These are phyloP conservation scores for Hemicordylus capensis DNA, from an alignment of 2,113 vertebrate species.

Conservation along the genomic window DNA sequence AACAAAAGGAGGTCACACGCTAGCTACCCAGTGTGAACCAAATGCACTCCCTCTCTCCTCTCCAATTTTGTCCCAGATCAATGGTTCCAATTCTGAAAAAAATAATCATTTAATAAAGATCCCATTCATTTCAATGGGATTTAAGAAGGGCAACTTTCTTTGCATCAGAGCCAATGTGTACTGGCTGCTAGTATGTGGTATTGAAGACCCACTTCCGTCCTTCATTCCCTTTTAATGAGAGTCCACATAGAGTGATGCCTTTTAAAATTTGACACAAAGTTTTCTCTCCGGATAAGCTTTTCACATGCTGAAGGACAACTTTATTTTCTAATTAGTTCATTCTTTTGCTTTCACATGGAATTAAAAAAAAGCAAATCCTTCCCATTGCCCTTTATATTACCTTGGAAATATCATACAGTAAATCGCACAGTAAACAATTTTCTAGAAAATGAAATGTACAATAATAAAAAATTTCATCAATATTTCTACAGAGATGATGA, in stretches of 20 bases:
- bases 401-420: conserved; percentile 30
- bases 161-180: neutral
- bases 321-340: neutral
- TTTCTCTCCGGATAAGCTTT: conserved; percentile 21
- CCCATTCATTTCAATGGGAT: neutral
- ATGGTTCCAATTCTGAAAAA: neutral
- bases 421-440: conserved; percentile 18
- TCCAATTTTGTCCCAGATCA: neutral
- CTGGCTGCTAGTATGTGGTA: neutral
- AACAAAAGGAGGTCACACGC: neutral
- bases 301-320: neutral
- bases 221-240: neutral
- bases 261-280: conserved; percentile 3
- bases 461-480: conserved; percentile 17
- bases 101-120: neutral
- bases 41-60: neutral
- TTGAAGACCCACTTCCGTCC: neutral
- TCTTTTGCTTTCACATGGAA: conserved; percentile 32
- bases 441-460: conserved; percentile 7
- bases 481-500: neutral
- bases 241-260: neutral
- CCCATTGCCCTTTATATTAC: neutral
- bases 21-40: neutral
- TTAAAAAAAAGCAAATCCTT: conserved; percentile 30
- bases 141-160: neutral